Percentiles rank a stretch among this genome's conserved stretches.
Evolutionary conservation across 2,797 vertebrate genomes (phyloP).

Genomic region (Pipistrellus kuhlii): DNA sequence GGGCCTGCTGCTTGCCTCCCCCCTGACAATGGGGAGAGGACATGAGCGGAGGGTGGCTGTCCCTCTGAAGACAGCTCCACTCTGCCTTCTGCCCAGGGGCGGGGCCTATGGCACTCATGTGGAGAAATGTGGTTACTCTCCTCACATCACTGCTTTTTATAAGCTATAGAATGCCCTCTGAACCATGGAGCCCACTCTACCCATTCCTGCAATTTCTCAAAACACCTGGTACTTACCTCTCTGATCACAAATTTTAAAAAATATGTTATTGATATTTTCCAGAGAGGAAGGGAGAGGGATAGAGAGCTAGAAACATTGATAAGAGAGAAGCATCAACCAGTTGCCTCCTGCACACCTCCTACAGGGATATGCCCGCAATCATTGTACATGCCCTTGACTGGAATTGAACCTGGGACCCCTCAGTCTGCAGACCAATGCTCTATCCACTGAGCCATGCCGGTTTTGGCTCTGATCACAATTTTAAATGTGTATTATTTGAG

Average conservation of each 20-base stretch:
- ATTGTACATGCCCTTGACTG: too few species aligned
- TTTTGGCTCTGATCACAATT: neutral
- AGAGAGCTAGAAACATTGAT: too few species aligned
- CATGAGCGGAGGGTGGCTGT: neutral
- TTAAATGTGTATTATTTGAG: neutral
- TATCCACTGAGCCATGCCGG: too few species aligned
- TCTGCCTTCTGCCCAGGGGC: neutral
- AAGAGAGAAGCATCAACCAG: too few species aligned
- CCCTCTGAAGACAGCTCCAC: neutral
- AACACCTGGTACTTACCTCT: neutral
- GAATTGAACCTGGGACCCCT: too few species aligned
- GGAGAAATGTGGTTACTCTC: neutral
- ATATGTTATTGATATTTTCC: too few species aligned
- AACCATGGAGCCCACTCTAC: neutral
- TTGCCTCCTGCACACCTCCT: too few species aligned
- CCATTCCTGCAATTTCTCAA: neutral
- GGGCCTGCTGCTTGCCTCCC: neutral
- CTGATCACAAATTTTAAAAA: neutral
- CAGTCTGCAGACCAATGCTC: too few species aligned
- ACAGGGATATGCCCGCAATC: too few species aligned
- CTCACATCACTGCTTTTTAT: accelerated
- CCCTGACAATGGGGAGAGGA: neutral
- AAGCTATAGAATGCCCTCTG: neutral
- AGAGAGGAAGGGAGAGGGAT: too few species aligned
- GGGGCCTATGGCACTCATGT: neutral